A percentile compares a stretch with the other conserved stretches of the same genome.
These are phyloP conservation scores for Distichodus sexfasciatus DNA, from an alignment of 2,797 vertebrate species.

Conservation along the genomic window DNA sequence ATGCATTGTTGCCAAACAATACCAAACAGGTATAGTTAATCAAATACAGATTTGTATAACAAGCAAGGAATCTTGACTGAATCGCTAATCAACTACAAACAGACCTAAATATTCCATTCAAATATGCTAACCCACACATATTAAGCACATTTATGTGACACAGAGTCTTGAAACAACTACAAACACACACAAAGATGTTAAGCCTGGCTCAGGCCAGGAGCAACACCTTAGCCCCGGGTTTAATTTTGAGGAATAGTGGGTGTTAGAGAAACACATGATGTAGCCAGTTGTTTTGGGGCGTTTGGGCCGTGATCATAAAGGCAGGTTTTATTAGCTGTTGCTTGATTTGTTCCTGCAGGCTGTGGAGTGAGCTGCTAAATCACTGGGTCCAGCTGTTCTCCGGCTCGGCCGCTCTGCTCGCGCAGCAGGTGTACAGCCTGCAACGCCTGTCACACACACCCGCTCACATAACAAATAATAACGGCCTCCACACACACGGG, in stretches of 20 bases:
- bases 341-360: conserved; percentile 96
- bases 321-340: conserved; percentile 95
- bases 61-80: too few relatives aligned
- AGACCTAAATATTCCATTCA: too few relatives aligned
- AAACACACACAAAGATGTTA: conserved; percentile 71
- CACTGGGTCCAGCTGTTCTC: conserved; percentile 95
- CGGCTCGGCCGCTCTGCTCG: conserved; percentile 71
- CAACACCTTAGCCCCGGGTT: conserved; percentile 89
- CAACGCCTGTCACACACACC: conserved; percentile 77
- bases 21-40: too few relatives aligned
- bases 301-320: conserved; percentile 80
- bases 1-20: too few relatives aligned
- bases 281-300: conserved; percentile 90
- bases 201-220: conserved; percentile 77
- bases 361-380: conserved; percentile 90
- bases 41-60: too few relatives aligned
- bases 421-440: conserved; percentile 95
- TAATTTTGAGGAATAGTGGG: conserved; percentile 86
- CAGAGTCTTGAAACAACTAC: conserved; percentile 19
- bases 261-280: conserved; percentile 96
- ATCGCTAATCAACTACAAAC: too few relatives aligned
- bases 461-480: conserved; percentile 83
- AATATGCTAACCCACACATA: too few relatives aligned
- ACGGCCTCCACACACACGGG: conserved; percentile 86
- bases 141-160: neutral